Percentiles rank a stretch among this genome's conserved stretches.
phyloP scores from a whole-genome alignment of 2,113 vertebrate genomes.

The Heptranchias perlo region DNA sequence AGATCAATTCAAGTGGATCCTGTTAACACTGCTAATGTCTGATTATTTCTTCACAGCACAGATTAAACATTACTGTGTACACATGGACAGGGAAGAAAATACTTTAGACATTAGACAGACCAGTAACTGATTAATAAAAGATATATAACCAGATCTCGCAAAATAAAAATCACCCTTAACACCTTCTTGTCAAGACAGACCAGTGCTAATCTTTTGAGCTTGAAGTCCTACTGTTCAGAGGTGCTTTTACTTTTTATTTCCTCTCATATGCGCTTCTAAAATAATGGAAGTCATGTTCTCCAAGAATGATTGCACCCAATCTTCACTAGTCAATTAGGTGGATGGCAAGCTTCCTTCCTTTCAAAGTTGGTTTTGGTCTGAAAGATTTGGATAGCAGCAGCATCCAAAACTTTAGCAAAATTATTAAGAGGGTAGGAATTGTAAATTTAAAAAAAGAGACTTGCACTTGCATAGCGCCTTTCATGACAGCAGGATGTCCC shows the following conservation, averaged over 20 bases:
- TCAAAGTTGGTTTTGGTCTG: background rate
- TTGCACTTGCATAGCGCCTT: background rate
- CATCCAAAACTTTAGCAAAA: background rate
- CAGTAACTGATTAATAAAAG: background rate
- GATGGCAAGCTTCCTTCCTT: background rate
- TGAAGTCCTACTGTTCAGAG: background rate
- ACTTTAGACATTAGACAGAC: background rate
- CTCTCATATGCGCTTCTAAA: background rate
- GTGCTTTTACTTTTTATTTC: too few species aligned
- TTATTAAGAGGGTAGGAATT: background rate
- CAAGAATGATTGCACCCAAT: background rate
- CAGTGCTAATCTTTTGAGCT: background rate
- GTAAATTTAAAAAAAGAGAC: background rate
- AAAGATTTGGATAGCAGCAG: background rate
- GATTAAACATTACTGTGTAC: background rate
- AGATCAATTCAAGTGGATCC: constrained; percentile 32
- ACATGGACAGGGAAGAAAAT: background rate
- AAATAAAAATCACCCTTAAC: background rate
- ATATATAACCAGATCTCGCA: background rate
- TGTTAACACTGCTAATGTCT: constrained; percentile 3
- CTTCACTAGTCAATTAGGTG: background rate
- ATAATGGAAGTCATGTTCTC: background rate
- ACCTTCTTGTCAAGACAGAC: background rate
- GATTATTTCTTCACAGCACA: background rate
- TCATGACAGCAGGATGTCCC: background rate